Base-by-base conservation (phyloP, 2,113 vertebrate genomes). In the Trachemys scripta region DNA sequence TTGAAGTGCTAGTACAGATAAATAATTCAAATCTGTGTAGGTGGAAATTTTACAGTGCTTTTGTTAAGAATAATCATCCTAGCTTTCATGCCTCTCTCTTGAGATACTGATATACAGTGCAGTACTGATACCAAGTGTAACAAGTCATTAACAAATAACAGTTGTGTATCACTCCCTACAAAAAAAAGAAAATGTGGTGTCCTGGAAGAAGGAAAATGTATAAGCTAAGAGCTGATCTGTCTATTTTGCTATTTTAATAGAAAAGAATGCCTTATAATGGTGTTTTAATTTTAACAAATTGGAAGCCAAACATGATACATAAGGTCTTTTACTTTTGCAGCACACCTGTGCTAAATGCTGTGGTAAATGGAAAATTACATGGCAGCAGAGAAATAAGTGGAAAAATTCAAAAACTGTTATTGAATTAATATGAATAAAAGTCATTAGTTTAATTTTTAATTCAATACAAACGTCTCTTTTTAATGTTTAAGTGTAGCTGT, bases 131-230 rank as follows among this genome's bases (percentile, higher is more conserved):
- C 76, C 31, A n/a, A 51, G 12, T 65, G 49, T 86, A 59, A 42
- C 19, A 35, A 80, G 38, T 20, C 72, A 59, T 53, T 91, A 82
- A 42, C 59, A 90, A n/a, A 47, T 92, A 82, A 51, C 4, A 93
- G 59, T 94, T 96, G 20, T 92, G 10, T 45, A 76, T 56, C 90
- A 25, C 93, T 83, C 47, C 19, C 88, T 57, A 89, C 84, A 83
- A 51, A 51, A 54, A 54, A 54, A 54, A 8, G 20, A 91, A 88
- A 89, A 90, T 90, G 25, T 86, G n/a, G 5, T 85, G 4, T 80
- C n/a, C 14, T 62, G 27, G 27, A 84, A 95, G 87, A 93, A 94
- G 72, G 62, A 80, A 42, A 96, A 94, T 79, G 87, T 79, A 69
- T 91, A 90, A 94, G 54, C 50, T 86, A n/a, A 83, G 42, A 53